Percentiles rank a stretch among this genome's conserved stretches.
Conservation (phyloP, 2,113 vertebrate genomes). For the Diphyllodes magnificus region DNA sequence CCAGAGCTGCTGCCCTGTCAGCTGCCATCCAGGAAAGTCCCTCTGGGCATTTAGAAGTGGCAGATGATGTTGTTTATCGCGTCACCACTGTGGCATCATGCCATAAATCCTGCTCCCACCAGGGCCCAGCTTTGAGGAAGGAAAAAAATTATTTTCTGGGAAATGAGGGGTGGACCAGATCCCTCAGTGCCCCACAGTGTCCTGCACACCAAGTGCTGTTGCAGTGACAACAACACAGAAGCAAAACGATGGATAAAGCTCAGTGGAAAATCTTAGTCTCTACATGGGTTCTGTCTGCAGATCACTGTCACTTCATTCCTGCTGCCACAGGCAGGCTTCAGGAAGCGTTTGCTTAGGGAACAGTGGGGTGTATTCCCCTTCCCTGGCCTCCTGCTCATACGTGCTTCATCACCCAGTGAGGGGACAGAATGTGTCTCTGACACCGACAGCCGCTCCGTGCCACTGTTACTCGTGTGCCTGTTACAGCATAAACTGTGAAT, state of each 20-base stretch:
- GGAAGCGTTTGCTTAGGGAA: neutral
- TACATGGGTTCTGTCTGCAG: neutral
- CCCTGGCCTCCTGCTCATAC: neutral
- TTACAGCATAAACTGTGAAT: neutral
- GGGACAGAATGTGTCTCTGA: neutral
- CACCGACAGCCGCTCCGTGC: neutral
- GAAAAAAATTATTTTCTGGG: neutral
- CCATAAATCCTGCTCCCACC: neutral
- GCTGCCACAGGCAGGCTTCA: neutral
- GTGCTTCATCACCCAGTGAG: neutral
- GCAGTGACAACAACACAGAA: neutral
- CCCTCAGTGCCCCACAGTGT: neutral
- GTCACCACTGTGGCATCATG: neutral
- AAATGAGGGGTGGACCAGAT: neutral
- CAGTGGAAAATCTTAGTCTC: slow-evolving; percentile 16
- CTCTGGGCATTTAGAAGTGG: neutral
- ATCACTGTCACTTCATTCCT: neutral
- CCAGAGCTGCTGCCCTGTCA: neutral
- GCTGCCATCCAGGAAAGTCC: neutral
- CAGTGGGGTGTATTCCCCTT: neutral
- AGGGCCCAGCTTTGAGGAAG: neutral
- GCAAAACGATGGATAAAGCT: neutral
- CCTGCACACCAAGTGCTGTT: neutral
- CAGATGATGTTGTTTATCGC: neutral
- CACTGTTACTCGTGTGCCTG: neutral